phyloP scores from a whole-genome alignment of 2,888 invertebrate genomes.

The Melieria omissa region DNA sequence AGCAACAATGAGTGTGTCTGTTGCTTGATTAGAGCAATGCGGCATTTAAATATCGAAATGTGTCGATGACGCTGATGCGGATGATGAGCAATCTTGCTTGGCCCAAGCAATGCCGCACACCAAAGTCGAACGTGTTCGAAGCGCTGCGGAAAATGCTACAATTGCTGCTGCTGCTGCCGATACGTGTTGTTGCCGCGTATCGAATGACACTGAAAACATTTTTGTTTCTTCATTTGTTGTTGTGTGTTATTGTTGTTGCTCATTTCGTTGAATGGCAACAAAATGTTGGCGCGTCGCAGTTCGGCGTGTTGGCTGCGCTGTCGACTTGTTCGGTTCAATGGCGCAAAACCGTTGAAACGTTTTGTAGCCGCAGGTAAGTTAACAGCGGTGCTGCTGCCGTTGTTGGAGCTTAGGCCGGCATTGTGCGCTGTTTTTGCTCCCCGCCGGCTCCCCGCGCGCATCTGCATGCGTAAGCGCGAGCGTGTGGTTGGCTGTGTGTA shows the following conservation, averaged over 20 bases:
- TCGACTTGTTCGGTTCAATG: slow-evolving; percentile 1
- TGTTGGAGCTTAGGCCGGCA: slow-evolving; percentile 15
- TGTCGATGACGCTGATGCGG: slow-evolving; percentile 13
- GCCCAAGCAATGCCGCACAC: background rate
- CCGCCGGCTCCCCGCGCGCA: background rate
- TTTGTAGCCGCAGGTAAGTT: slow-evolving; percentile 35
- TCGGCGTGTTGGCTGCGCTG: slow-evolving; percentile 17
- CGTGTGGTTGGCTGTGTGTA: slow-evolving; percentile 37
- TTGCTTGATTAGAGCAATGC: slow-evolving; percentile 12
- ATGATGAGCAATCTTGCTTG: slow-evolving; percentile 4
- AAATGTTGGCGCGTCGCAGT: slow-evolving; percentile 1
- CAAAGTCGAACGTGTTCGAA: background rate
- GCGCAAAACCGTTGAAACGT: slow-evolving; percentile 15
- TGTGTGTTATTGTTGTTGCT: background rate
- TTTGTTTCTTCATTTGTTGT: background rate
- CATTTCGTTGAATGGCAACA: background rate
- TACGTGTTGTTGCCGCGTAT: background rate
- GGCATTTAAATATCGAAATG: background rate
- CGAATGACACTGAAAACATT: slow-evolving; percentile 21
- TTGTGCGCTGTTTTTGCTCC: slow-evolving; percentile 3
- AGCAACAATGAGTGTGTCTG: background rate
- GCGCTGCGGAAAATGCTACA: too few relatives aligned
- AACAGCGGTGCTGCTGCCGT: background rate
- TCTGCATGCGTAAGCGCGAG: slow-evolving; percentile 35
- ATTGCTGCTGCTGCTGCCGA: too few relatives aligned